Evolutionary conservation across 2,797 vertebrate genomes (phyloP).

Genomic region (Ispidina lecontei): DNA sequence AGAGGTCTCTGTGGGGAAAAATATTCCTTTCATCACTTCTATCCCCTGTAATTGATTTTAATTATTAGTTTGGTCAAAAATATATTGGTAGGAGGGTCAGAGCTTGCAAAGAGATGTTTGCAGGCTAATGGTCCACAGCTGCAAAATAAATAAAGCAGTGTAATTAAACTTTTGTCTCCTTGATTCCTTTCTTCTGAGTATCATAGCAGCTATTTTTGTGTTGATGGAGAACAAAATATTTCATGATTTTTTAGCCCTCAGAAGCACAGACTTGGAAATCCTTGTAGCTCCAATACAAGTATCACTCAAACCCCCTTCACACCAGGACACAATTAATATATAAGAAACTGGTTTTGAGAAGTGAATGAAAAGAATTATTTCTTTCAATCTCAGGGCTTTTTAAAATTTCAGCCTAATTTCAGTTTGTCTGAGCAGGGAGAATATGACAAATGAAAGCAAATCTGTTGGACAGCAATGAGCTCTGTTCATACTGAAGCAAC

Average conservation of each 20-base stretch:
- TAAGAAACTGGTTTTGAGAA: not conserved
- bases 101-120: slow-evolving; percentile 56
- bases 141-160: slow-evolving; percentile 62
- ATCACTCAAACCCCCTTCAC: not conserved
- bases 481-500: not conserved
- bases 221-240: not conserved
- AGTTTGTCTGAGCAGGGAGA: not conserved
- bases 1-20: slow-evolving; percentile 21
- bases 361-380: not conserved
- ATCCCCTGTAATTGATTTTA: slow-evolving; percentile 62
- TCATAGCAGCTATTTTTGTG: slow-evolving; percentile 27
- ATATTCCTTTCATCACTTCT: slow-evolving; percentile 29
- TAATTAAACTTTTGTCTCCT: slow-evolving; percentile 68
- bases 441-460: not conserved
- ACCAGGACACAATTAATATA: not conserved
- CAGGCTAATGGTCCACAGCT: slow-evolving; percentile 66
- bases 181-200: slow-evolving; percentile 10
- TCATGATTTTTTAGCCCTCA: not conserved
- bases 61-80: slow-evolving; percentile 59
- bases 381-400: not conserved
- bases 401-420: not conserved
- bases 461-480: not conserved
- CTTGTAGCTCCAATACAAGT: not conserved
- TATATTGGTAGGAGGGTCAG: slow-evolving; percentile 61
- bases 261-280: not conserved